Conservation (phyloP, 2,113 vertebrate genomes). For the Protobothrops flavoviridis region DNA sequence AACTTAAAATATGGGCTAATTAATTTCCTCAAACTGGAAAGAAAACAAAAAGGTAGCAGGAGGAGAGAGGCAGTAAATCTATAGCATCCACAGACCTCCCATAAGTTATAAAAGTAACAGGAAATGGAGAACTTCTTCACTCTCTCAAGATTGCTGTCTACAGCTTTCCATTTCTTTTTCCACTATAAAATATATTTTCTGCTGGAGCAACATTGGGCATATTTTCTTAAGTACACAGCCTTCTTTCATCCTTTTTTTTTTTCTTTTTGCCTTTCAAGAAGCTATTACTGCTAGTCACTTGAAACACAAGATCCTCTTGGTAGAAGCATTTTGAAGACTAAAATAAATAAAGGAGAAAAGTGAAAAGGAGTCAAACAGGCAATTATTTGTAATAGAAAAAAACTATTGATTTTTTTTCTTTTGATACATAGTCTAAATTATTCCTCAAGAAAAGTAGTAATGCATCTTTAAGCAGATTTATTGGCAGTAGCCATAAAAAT, state of each 20-base stretch:
- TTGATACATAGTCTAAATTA: slow-evolving; percentile 84
- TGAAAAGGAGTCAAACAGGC: slow-evolving; percentile 69
- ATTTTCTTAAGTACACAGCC: not conserved
- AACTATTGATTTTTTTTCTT: slow-evolving; percentile 78
- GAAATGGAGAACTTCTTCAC: not conserved
- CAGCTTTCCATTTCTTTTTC: not conserved
- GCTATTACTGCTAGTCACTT: slow-evolving; percentile 16
- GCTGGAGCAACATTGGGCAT: not conserved
- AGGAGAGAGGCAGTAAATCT: not conserved
- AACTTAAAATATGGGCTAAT: not conserved
- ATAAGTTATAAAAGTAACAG: not conserved
- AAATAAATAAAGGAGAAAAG: slow-evolving; percentile 79
- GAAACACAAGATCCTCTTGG: slow-evolving; percentile 43
- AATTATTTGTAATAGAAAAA: slow-evolving; percentile 80
- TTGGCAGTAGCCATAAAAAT: slow-evolving; percentile 64
- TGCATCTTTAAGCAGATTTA: slow-evolving; percentile 83
- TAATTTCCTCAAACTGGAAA: not conserved
- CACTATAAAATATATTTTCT: not conserved
- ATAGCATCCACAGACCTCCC: not conserved
- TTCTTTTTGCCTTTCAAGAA: slow-evolving; percentile 11
- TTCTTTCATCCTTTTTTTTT: not conserved
- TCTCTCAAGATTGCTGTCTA: not conserved
- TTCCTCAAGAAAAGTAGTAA: slow-evolving; percentile 79
- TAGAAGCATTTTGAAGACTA: slow-evolving; percentile 65
- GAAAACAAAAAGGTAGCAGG: not conserved